Conservation (phyloP, 2,888 invertebrate genomes). For the Watsonalla binaria region DNA sequence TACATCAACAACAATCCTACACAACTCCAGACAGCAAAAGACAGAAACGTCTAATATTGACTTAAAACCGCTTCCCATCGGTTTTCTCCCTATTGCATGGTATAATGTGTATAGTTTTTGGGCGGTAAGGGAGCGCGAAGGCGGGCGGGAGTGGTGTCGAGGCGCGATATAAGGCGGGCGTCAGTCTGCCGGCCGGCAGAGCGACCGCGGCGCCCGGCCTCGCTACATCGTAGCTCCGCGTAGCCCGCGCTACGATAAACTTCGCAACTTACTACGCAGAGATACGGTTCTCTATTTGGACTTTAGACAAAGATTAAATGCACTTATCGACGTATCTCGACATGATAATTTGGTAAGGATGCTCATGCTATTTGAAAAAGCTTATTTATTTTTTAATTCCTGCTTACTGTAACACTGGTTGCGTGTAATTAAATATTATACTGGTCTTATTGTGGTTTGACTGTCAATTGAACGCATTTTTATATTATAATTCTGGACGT, state of each 20-base stretch:
- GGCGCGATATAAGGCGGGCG: slow-evolving; percentile 55
- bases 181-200: slow-evolving; percentile 46
- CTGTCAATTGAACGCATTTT: too few relatives aligned
- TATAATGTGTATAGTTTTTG: slow-evolving; percentile 16
- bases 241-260: slow-evolving; percentile 41
- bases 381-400: too few relatives aligned
- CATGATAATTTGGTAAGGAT: slow-evolving; percentile 25
- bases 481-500: too few relatives aligned
- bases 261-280: slow-evolving; percentile 35
- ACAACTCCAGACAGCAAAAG: slow-evolving; percentile 8
- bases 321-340: slow-evolving; percentile 3
- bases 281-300: slow-evolving; percentile 3
- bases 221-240: slow-evolving; percentile 38
- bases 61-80: slow-evolving; percentile 23
- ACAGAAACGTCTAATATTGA: slow-evolving; percentile 20
- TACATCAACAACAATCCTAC: neutral
- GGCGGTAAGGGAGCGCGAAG: slow-evolving; percentile 17
- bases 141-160: slow-evolving; percentile 20
- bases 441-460: too few relatives aligned
- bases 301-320: slow-evolving; percentile 6
- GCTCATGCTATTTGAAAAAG: neutral
- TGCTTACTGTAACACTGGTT: too few relatives aligned
- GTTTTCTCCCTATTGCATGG: slow-evolving; percentile 19
- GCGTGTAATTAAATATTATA: too few relatives aligned
- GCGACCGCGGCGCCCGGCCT: slow-evolving; percentile 43